Conservation (phyloP, 2,113 vertebrate species). For the Microcebus jonahi region DNA sequence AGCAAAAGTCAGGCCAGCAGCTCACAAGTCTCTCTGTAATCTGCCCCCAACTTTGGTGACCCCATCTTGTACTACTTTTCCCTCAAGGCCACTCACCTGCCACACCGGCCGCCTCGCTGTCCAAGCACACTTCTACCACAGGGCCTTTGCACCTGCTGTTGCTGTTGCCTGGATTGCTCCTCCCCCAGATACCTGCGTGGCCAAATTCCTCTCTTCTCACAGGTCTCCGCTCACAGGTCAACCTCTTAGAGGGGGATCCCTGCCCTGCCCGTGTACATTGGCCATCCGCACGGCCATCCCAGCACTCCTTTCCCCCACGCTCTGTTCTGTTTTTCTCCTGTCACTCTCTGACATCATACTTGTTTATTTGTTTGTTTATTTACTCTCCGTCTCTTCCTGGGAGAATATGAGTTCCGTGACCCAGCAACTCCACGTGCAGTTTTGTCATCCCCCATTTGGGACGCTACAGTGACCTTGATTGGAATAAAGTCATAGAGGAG, state of each 20-base stretch:
- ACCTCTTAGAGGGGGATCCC: neutral
- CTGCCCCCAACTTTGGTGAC: neutral
- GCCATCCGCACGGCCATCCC: rapidly evolving
- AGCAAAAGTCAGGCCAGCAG: neutral
- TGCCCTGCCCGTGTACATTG: neutral
- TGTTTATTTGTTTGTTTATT: neutral
- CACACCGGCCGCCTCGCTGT: rapidly evolving
- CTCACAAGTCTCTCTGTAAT: rapidly evolving
- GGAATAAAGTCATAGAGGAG: neutral
- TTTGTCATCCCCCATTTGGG: neutral
- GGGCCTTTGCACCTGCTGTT: neutral
- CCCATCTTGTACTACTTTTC: rapidly evolving
- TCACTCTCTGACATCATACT: neutral
- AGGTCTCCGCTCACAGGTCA: neutral
- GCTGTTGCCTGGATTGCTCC: neutral
- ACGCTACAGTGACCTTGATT: neutral
- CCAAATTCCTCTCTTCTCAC: neutral
- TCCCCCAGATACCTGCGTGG: neutral
- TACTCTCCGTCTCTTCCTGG: neutral
- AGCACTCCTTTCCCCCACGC: rapidly evolving
- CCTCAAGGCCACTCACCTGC: neutral
- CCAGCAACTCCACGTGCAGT: neutral
- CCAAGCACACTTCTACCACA: neutral
- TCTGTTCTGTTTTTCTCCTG: neutral
- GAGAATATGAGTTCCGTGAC: neutral